Evolutionary conservation across 2,797 vertebrate species (phyloP).

Genomic region (Pygocentrus nattereri): DNA sequence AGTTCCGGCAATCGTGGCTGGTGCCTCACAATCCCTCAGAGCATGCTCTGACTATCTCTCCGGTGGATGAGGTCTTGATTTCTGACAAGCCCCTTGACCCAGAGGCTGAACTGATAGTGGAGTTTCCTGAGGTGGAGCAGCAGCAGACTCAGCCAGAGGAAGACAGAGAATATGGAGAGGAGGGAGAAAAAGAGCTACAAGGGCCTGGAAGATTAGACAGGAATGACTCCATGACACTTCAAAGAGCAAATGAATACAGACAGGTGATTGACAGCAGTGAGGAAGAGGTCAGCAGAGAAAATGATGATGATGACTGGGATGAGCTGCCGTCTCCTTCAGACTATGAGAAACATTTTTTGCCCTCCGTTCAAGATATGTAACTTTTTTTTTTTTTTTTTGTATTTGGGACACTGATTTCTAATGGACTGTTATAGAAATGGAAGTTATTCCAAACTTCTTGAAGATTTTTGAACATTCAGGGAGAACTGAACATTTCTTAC

Average conservation of each 20-base stretch:
- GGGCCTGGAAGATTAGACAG: not conserved
- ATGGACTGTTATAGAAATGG: not conserved
- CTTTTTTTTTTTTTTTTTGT: not conserved
- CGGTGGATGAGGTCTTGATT: constrained; percentile 69
- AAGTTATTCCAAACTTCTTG: not conserved
- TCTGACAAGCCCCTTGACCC: not conserved
- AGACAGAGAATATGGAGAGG: constrained; percentile 14
- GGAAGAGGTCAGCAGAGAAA: constrained; percentile 37
- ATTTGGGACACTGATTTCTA: not conserved
- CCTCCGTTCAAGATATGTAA: constrained; percentile 62
- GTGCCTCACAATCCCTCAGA: constrained; percentile 35
- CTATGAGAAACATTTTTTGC: constrained; percentile 83
- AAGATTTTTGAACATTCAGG: not conserved
- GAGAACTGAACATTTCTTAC: not conserved
- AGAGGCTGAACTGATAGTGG: not conserved
- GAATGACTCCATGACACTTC: not conserved
- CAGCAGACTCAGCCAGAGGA: constrained; percentile 20
- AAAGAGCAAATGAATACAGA: constrained; percentile 44
- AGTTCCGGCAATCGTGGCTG: constrained; percentile 35
- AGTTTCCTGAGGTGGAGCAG: not conserved
- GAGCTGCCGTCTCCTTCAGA: constrained; percentile 63
- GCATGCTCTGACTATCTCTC: constrained; percentile 64
- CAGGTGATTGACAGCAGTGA: constrained; percentile 54
- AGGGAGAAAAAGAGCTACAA: not conserved
- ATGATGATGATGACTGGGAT: constrained; percentile 37